Evolutionary conservation across 2,797 vertebrate species (phyloP).

Genomic region (Artibeus lituratus): DNA sequence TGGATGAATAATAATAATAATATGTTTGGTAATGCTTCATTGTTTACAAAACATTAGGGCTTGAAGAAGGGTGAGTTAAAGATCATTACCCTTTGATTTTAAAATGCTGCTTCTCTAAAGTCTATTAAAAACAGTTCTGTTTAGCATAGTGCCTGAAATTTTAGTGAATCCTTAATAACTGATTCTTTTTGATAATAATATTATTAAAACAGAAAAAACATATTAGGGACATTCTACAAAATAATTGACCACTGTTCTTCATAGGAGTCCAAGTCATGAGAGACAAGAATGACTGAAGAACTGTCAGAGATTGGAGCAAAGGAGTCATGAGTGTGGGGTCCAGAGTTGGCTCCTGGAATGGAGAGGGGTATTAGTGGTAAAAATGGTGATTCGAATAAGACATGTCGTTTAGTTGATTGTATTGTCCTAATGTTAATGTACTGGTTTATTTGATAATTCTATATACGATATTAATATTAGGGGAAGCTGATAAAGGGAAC

Average conservation of each 20-base stretch:
- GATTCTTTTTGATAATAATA: not conserved
- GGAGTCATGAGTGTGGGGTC: not conserved
- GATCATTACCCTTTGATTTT: conserved; percentile 1
- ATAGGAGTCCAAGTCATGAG: not conserved
- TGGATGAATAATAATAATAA: not conserved
- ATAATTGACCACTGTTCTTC: not conserved
- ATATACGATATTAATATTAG: not conserved
- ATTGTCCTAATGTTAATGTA: not conserved
- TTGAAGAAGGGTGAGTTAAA: not conserved
- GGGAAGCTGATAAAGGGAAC: not conserved
- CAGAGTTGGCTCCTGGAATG: not conserved
- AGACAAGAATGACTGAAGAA: not conserved
- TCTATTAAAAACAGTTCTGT: not conserved
- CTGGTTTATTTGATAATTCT: not conserved
- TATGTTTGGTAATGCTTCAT: not conserved
- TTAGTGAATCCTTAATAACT: not conserved
- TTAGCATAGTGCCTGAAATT: not conserved
- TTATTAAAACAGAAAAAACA: not conserved
- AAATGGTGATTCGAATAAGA: not conserved
- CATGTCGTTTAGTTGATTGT: not conserved
- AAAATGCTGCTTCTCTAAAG: not conserved
- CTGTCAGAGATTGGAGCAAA: not conserved
- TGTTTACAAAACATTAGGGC: not conserved
- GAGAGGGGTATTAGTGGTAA: not conserved
- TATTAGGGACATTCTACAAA: not conserved